Evolutionary conservation across 2,888 invertebrate genomes (phyloP), one percentile per base, ranked within the genome.

Genomic region (Aphelenchoides bicaudatus): DNA sequence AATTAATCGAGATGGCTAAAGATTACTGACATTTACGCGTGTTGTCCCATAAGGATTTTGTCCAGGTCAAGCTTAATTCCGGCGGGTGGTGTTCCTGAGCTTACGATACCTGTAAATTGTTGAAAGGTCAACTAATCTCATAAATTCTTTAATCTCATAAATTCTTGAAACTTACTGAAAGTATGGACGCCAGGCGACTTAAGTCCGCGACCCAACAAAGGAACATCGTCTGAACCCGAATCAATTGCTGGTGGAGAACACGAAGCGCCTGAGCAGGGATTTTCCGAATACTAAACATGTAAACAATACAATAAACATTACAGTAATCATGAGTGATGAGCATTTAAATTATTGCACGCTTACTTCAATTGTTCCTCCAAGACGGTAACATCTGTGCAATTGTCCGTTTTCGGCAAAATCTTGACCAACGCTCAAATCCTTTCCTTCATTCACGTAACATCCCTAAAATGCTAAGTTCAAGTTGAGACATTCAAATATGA

Each of bases 371-470:
- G 49, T 38, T 10, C 50, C 65, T 27, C 62, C 62, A 13, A 63
- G 19, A 5, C 67, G 64, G 30, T 70, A 67, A 28, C 67, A 67
- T 3, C 70, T 37, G 51, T 67, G 54, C 5, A 62, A 58, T 51
- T 62, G 55, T 13, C 56, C 37, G 19, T 57, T 59, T 10, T 67
- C 70, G 19, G 60, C 62, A 16, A 67, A 30, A 51, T 67, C 70
- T 34, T 67, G 60, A 2, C 67, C 67, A 38, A 70, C 39, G 19
- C 25, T 30, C 39, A 67, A 39, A 23, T 55, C 49, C 6, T 49
- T 48, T 28, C 43, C n/a, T 25, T 71, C 70, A 6, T 67, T 50
- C 23, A 63, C 59, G 39, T 64, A 67, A 37, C 67, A 67, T 16
- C 67, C 66, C 66, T 23, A 28, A 65, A 28, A 6, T 2, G 21